phyloP scores from a whole-genome alignment of 2,888 invertebrate genomes.

The Lepeophtheirus nordmannii region DNA sequence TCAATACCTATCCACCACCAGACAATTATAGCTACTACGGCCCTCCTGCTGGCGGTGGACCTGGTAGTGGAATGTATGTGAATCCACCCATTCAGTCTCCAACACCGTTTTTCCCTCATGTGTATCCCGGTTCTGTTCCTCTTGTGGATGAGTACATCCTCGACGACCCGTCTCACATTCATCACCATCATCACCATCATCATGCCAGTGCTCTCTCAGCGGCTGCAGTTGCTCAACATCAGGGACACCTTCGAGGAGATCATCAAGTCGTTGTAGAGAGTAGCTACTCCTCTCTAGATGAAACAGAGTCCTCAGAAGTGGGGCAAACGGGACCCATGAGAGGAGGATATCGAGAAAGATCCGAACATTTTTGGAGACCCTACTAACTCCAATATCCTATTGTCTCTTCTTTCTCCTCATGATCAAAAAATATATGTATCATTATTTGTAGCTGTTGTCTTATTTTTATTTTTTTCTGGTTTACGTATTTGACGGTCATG shows the following conservation, averaged over 20 bases:
- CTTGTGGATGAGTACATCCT: neutral
- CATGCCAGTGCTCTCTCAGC: too few relatives aligned
- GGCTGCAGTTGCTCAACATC: too few relatives aligned
- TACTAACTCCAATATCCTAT: neutral
- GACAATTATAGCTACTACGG: neutral
- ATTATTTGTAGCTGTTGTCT: too few relatives aligned
- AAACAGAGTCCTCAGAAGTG: neutral
- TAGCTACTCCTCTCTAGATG: neutral
- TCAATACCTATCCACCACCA: neutral
- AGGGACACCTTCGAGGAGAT: too few relatives aligned
- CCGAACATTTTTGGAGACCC: constrained; percentile 2
- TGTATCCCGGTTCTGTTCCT: neutral
- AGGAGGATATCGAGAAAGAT: neutral
- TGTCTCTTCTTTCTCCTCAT: too few relatives aligned
- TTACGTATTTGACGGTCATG: too few relatives aligned
- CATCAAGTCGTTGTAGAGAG: too few relatives aligned
- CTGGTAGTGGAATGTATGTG: neutral
- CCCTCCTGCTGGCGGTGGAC: neutral
- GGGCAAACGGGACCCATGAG: neutral
- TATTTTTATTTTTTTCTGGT: too few relatives aligned
- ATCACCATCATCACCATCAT: neutral
- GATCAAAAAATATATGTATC: too few relatives aligned
- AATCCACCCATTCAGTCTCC: neutral
- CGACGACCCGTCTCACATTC: neutral
- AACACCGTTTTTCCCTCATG: neutral